phyloP scores from a whole-genome alignment of 2,888 invertebrate genomes.

The Vesta saturnalis region DNA sequence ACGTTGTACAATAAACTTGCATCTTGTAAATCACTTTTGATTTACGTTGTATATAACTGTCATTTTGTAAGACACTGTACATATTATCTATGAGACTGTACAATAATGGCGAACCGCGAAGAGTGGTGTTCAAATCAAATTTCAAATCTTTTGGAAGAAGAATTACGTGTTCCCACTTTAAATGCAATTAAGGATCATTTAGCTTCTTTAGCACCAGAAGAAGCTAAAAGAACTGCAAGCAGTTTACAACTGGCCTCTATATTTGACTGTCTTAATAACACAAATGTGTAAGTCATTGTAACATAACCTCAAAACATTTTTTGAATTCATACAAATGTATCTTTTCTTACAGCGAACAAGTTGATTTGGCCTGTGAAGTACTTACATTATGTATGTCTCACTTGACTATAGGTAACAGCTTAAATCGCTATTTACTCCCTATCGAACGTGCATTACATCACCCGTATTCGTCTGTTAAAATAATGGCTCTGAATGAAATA shows the following conservation, averaged over 20 bases:
- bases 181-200: constrained; percentile 63
- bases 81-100: too few species aligned
- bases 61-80: too few species aligned
- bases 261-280: constrained; percentile 71
- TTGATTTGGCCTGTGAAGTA: constrained; percentile 72
- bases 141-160: constrained; percentile 61
- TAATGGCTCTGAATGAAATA: constrained; percentile 73
- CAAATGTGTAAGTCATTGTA: constrained; percentile 60
- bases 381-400: constrained; percentile 72
- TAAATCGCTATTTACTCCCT: constrained; percentile 68
- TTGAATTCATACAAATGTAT: neutral
- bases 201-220: constrained; percentile 57
- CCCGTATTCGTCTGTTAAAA: constrained; percentile 69
- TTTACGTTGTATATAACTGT: neutral
- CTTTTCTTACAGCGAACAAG: constrained; percentile 64
- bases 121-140: constrained; percentile 64
- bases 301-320: constrained; percentile 40
- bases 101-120: constrained; percentile 50
- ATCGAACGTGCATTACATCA: constrained; percentile 72
- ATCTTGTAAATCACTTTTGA: neutral
- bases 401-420: constrained; percentile 69
- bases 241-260: constrained; percentile 68
- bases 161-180: constrained; percentile 61
- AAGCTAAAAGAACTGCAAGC: constrained; percentile 59
- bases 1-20: neutral